Base-by-base conservation (phyloP, 1,140 invertebrate species). In the Cepaea nemoralis region DNA sequence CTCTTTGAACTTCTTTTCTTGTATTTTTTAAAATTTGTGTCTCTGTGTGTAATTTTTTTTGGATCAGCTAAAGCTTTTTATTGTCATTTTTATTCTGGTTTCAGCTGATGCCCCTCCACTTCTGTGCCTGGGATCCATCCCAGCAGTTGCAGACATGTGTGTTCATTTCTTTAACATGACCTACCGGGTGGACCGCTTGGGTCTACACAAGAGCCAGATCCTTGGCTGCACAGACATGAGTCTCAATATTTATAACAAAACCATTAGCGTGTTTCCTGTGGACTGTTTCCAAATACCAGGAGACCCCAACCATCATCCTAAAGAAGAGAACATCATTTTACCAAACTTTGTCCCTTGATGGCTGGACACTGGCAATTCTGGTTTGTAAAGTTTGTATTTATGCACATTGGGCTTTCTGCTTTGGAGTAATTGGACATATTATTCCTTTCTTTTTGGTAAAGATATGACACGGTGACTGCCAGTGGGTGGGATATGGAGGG, bases 241-340 rank as follows among this genome's bases (percentile, higher is more conserved):
- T 59, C 71, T 88, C 14, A 88, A 83, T 73, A 80, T 88, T 27
- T 88, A 83, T 67, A 88, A 88, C 66, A 84, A 77, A 67, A 88
- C 87, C n/a, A 86, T 88, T 37, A 85, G 86, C 48, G 83, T 85
- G n/a, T 86, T 85, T 73, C 87, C 87, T 42, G 84, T 88, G 0
- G 87, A 87, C 81, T 88, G 87, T 74, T 88, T 88, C 59, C 85
- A 88, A 76, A 87, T 88, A 39, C 87, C 87, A 6, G 85, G 85
- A 27, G 84, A 86, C 71, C 81, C 82, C 50, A 85, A 87, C 35
- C 77, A 79, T 69, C 77, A 79, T 31, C 77, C 42, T 5, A 55
- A 67, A 45, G 22, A 79, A 14, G 77, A 79, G 3, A 40, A 79
- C 37, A 42, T 79, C 6, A 69, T 79, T 45, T 45, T 79, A 33